A percentile compares a stretch with the other conserved stretches of the same genome.
Evolutionary conservation across 2,797 vertebrate genomes (phyloP).

Genomic region (Leptatherina wallacei): DNA sequence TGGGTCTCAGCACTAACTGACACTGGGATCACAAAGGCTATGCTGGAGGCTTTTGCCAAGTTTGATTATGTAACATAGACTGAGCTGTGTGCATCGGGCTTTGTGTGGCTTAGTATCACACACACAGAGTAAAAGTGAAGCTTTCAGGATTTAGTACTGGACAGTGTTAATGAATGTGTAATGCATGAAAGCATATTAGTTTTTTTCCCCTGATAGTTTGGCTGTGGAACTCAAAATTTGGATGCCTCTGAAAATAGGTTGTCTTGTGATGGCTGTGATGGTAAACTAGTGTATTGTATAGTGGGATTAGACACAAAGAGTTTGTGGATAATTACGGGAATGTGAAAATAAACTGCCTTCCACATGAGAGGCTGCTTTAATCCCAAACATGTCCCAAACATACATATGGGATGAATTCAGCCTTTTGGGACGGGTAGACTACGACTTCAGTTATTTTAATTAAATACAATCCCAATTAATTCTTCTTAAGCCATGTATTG

Average conservation of each 20-base stretch:
- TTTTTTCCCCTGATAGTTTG: constrained; percentile 5
- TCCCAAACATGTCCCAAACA: constrained; percentile 34
- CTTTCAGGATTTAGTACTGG: constrained; percentile 49
- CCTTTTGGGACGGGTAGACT: constrained; percentile 1
- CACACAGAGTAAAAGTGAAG: constrained; percentile 38
- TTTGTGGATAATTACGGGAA: constrained; percentile 54
- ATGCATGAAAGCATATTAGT: constrained; percentile 13
- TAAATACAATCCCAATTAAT: constrained; percentile 9
- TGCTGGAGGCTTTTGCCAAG: constrained; percentile 41
- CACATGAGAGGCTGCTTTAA: constrained; percentile 38
- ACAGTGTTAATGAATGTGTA: constrained; percentile 35
- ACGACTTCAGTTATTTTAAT: constrained; percentile 31
- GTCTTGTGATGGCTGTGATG: constrained; percentile 34
- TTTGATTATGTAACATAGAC: constrained; percentile 59
- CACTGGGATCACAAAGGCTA: constrained; percentile 45
- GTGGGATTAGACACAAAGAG: constrained; percentile 42
- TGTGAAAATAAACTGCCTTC: constrained; percentile 44
- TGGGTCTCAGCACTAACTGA: constrained; percentile 49
- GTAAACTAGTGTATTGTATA: constrained; percentile 24
- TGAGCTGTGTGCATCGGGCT: constrained; percentile 17
- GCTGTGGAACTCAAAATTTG: constrained; percentile 20
- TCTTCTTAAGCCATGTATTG: background rate
- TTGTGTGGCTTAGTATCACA: constrained; percentile 37
- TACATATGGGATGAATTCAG: constrained; percentile 15
- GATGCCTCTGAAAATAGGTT: constrained; percentile 22